phyloP scores from a whole-genome alignment of 2,888 invertebrate genomes.

The Brenthis ino region DNA sequence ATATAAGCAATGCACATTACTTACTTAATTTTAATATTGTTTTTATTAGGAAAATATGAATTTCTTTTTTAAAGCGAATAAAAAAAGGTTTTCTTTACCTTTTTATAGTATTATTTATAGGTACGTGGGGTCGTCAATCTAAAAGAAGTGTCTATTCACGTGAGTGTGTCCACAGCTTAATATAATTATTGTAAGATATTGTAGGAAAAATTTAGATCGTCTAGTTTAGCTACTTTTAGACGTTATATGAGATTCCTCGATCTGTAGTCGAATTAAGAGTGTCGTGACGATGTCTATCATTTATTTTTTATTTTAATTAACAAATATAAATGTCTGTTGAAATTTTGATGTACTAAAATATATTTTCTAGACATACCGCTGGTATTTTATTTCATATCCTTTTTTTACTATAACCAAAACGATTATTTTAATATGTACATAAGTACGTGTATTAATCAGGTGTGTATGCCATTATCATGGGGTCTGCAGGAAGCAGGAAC shows the following conservation, averaged over 20 bases:
- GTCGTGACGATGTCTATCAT: slow-evolving; percentile 57
- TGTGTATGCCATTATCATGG: too few species aligned
- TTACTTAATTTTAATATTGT: too few species aligned
- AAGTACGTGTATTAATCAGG: too few species aligned
- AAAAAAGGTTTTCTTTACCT: too few species aligned
- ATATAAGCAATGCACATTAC: too few species aligned
- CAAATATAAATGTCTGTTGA: slow-evolving; percentile 75
- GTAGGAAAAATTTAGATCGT: slow-evolving; percentile 39
- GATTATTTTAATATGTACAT: too few species aligned
- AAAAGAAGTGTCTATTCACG: slow-evolving; percentile 11
- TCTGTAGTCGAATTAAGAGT: slow-evolving; percentile 51
- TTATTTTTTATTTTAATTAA: slow-evolving; percentile 64
- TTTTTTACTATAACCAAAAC: background rate
- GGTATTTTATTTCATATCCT: slow-evolving; percentile 42
- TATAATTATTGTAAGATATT: slow-evolving; percentile 45
- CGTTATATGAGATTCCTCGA: slow-evolving; percentile 47
- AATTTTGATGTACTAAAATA: slow-evolving; percentile 78
- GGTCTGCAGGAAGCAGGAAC: too few species aligned
- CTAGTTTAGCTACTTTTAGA: slow-evolving; percentile 42
- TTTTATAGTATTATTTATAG: background rate
- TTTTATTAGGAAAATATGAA: too few species aligned
- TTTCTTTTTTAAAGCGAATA: too few species aligned
- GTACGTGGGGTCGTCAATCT: slow-evolving; percentile 1
- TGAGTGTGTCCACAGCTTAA: slow-evolving; percentile 60
- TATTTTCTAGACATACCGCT: slow-evolving; percentile 72